These are phyloP conservation scores for Agrypnus murinus DNA, from an alignment of 2,888 invertebrate species.

Conservation along the genomic window DNA sequence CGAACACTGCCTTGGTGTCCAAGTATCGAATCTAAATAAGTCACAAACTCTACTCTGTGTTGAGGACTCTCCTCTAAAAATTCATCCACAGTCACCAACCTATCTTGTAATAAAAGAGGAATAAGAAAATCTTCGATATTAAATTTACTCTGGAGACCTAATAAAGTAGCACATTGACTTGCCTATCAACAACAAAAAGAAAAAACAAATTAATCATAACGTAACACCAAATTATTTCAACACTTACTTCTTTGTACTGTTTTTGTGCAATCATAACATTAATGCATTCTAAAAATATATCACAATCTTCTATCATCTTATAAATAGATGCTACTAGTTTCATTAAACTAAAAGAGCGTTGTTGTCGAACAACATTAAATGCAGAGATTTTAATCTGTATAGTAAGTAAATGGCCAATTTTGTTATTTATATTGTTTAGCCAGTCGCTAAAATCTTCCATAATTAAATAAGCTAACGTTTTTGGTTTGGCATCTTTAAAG, in stretches of 20 bases:
- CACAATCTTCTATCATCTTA: conserved; percentile 77
- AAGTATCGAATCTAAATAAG: conserved; percentile 82
- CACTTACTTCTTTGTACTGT: conserved; percentile 79
- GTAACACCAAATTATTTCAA: too few species aligned
- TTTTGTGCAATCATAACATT: conserved; percentile 74
- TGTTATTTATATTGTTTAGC: conserved; percentile 67
- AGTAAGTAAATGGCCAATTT: conserved; percentile 72
- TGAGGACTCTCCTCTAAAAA: conserved; percentile 80
- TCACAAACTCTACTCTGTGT: conserved; percentile 79
- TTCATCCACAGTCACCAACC: conserved; percentile 83
- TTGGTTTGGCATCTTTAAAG: conserved; percentile 77
- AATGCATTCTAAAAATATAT: conserved; percentile 77
- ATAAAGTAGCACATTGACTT: conserved; percentile 79
- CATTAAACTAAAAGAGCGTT: conserved; percentile 78
- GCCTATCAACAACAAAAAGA: conserved; percentile 75
- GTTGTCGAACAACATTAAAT: conserved; percentile 81
- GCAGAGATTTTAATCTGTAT: conserved; percentile 80
- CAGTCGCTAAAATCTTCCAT: conserved; percentile 77
- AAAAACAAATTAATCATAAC: conserved; percentile 14
- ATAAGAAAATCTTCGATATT: conserved; percentile 82
- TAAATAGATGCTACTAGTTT: conserved; percentile 79
- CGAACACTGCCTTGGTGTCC: conserved; percentile 76
- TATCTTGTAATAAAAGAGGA: conserved; percentile 89
- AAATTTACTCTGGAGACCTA: conserved; percentile 81
- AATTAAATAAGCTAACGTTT: conserved; percentile 77